Evolutionary conservation across 2,113 vertebrate genomes (phyloP).

Genomic region (Alectura lathami): DNA sequence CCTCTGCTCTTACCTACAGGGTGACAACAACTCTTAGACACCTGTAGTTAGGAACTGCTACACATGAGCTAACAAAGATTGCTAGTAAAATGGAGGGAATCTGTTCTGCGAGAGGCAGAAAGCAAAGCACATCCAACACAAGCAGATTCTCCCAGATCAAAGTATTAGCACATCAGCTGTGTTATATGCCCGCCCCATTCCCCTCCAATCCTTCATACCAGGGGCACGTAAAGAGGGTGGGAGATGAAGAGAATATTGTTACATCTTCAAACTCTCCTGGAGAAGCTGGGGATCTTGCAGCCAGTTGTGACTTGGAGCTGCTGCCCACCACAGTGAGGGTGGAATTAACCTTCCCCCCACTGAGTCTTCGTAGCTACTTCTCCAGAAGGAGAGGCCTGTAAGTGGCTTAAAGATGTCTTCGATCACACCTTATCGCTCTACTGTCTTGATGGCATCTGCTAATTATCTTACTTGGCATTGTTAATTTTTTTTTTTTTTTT

Average conservation of each 20-base stretch:
- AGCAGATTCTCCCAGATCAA: background rate
- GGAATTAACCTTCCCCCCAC: background rate
- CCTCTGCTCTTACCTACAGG: background rate
- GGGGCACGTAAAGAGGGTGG: background rate
- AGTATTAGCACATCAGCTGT: rapidly evolving
- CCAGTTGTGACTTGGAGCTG: background rate
- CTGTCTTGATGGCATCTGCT: slow-evolving; percentile 2
- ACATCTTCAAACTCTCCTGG: background rate
- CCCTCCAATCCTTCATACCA: background rate
- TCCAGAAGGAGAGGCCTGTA: slow-evolving; percentile 7
- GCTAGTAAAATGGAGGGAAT: background rate
- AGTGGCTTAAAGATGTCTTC: background rate
- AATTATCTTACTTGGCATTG: background rate
- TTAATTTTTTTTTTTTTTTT: background rate
- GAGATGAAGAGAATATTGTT: background rate
- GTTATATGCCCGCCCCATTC: rapidly evolving
- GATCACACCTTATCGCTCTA: background rate
- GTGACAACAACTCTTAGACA: background rate
- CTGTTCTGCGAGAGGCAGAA: background rate
- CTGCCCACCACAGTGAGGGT: background rate
- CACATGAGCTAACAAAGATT: background rate
- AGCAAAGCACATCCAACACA: background rate
- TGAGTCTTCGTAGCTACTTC: background rate
- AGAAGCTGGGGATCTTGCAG: background rate
- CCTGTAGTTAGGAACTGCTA: background rate